These are phyloP conservation scores for Pseudopleuronectes americanus DNA, from an alignment of 2,797 vertebrate species.

Conservation along the genomic window DNA sequence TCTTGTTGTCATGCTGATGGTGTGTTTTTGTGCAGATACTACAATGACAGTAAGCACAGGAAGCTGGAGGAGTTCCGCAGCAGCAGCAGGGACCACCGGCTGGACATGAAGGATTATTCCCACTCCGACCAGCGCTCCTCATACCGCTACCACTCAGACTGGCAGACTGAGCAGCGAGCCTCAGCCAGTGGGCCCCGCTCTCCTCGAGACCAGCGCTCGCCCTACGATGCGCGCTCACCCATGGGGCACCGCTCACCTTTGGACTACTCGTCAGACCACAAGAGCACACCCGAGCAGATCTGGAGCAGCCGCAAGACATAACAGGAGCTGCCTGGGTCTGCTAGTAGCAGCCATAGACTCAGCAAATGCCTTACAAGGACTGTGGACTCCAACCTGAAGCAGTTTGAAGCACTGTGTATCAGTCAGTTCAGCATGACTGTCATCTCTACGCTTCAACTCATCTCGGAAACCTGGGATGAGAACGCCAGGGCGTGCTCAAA, in stretches of 20 bases:
- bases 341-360: constrained; percentile 90
- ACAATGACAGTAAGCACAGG: constrained; percentile 92
- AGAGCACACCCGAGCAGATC: constrained; percentile 95
- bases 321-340: constrained; percentile 79
- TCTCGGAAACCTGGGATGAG: constrained; percentile 79
- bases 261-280: constrained; percentile 95
- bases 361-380: constrained; percentile 95
- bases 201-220: constrained; percentile 92
- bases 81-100: constrained; percentile 91
- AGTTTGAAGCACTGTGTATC: constrained; percentile 86
- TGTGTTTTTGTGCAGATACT: constrained; percentile 72
- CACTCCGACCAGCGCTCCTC: constrained; percentile 86
- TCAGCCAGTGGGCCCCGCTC: constrained; percentile 91
- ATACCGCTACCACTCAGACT: constrained; percentile 95
- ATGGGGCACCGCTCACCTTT: constrained; percentile 92
- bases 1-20: background rate
- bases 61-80: constrained; percentile 93
- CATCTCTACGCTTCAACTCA: constrained; percentile 89
- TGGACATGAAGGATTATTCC: constrained; percentile 91
- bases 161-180: constrained; percentile 93
- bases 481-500: constrained; percentile 46
- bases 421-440: constrained; percentile 81
- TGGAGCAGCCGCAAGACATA: constrained; percentile 98
- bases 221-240: constrained; percentile 92
- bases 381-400: constrained; percentile 72